These are phyloP conservation scores for Tupaia tana DNA, from an alignment of 2,113 vertebrate genomes.

Conservation along the genomic window DNA sequence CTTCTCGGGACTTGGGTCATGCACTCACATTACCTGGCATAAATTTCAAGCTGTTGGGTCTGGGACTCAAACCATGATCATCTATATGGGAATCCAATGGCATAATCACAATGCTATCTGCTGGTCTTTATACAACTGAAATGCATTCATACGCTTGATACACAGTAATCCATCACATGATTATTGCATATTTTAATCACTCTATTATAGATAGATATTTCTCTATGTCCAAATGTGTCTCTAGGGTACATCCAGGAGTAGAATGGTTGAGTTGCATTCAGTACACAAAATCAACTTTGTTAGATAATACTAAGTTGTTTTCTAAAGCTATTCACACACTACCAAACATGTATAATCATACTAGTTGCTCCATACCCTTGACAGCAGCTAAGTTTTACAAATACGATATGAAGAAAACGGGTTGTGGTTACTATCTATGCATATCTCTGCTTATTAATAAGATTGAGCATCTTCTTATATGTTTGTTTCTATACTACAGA, in stretches of 20 bases:
- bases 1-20: no score
- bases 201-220: constrained; percentile 3
- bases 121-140: neutral
- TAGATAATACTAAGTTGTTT: neutral
- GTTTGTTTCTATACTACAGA: neutral
- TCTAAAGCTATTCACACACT: neutral
- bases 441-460: neutral
- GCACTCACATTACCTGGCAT: no score
- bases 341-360: neutral
- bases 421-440: neutral
- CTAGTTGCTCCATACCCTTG: neutral
- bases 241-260: neutral
- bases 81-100: no score
- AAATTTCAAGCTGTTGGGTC: no score
- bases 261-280: neutral
- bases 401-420: neutral
- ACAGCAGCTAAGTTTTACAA: constrained; percentile 15
- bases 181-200: neutral
- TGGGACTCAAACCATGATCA: no score
- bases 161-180: neutral
- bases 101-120: no score
- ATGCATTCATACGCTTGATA: neutral
- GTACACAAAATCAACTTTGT: neutral
- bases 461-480: neutral
- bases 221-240: neutral